These are phyloP conservation scores for Drosophila kanapiae DNA, from an alignment of 1,140 invertebrate species.

Conservation along the genomic window DNA sequence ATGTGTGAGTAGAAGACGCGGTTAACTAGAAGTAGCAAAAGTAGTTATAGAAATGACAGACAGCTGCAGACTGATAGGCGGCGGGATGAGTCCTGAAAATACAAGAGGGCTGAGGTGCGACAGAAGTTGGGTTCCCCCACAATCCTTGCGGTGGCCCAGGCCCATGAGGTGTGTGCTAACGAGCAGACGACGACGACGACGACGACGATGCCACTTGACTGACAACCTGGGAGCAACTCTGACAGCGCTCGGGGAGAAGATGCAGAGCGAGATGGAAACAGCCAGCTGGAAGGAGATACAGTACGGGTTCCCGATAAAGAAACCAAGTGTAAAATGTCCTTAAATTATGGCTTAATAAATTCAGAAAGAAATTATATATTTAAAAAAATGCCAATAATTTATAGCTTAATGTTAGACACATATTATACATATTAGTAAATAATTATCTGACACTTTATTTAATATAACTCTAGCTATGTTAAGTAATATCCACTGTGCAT, in stretches of 20 bases:
- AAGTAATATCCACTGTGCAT: background rate
- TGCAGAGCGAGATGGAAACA: slow-evolving; percentile 12
- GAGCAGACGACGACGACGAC: slow-evolving; percentile 59
- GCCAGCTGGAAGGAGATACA: slow-evolving; percentile 8
- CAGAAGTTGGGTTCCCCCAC: background rate
- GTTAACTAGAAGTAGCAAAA: slow-evolving; percentile 81
- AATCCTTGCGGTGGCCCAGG: slow-evolving; percentile 50
- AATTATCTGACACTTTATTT: background rate
- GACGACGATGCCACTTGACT: slow-evolving; percentile 75
- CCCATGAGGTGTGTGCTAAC: slow-evolving; percentile 70
- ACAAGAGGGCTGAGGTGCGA: background rate
- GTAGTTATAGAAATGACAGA: slow-evolving; percentile 82
- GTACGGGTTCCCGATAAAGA: background rate
- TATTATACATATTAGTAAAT: background rate
- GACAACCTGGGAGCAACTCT: slow-evolving; percentile 62
- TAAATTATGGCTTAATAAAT: no score
- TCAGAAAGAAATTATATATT: background rate
- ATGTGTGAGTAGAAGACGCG: slow-evolving; percentile 44
- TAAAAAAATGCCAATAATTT: background rate
- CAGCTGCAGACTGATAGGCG: slow-evolving; percentile 49
- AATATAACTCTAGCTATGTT: background rate
- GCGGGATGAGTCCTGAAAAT: slow-evolving; percentile 2
- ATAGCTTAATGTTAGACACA: background rate
- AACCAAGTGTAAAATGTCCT: background rate
- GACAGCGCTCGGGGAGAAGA: slow-evolving; percentile 30